A percentile compares a stretch with the other conserved stretches of the same genome.
These are phyloP conservation scores for Acrocyrtus sp. DNA, from an alignment of 2,888 invertebrate species.

Conservation along the genomic window DNA sequence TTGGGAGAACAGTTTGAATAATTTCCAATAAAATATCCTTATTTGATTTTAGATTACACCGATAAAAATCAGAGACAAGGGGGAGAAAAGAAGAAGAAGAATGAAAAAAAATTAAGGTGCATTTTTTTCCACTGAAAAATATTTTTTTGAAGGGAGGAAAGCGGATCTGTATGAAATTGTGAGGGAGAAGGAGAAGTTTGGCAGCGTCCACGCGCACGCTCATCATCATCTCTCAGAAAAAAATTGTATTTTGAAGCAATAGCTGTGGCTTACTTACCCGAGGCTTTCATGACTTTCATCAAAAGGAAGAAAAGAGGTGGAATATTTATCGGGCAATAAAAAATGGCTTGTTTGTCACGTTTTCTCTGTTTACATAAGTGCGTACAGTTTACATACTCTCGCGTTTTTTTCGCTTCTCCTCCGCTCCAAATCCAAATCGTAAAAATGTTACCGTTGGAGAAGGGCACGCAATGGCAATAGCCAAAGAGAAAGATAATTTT, in stretches of 20 bases:
- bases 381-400: too few relatives aligned
- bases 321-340: conserved; percentile 49
- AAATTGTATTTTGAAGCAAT: background rate
- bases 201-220: conserved; percentile 40
- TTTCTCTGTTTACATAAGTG: conserved; percentile 44
- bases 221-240: background rate
- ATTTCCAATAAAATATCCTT: conserved; percentile 35
- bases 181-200: conserved; percentile 23
- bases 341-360: conserved; percentile 42
- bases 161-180: conserved; percentile 1
- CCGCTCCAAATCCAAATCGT: too few relatives aligned
- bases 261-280: conserved; percentile 7
- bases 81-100: conserved; percentile 7
- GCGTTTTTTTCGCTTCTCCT: too few relatives aligned
- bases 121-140: background rate
- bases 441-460: background rate
- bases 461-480: background rate
- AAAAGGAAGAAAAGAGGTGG: conserved; percentile 11
- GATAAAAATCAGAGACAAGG: conserved; percentile 9
- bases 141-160: conserved; percentile 25
- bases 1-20: conserved; percentile 1
- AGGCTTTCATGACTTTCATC: conserved; percentile 53
- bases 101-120: background rate
- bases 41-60: conserved; percentile 27
- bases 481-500: background rate